Percentiles rank a stretch among this genome's conserved stretches.
Conservation (phyloP, 1,140 invertebrate species). For the Drosophila mayri region DNA sequence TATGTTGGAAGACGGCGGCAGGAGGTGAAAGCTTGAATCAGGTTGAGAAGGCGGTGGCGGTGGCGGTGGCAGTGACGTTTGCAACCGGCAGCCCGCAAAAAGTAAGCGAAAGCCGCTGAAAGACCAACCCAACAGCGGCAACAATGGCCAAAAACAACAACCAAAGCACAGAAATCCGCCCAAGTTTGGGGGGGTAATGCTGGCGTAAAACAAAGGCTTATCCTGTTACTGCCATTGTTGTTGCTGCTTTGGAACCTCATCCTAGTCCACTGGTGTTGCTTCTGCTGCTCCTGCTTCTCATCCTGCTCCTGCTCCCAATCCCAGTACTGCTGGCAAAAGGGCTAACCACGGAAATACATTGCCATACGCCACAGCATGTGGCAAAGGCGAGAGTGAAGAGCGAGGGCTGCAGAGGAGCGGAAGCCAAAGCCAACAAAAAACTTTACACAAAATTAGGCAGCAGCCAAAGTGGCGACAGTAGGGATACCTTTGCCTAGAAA, state of each 20-base stretch:
- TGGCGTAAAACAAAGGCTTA: slow-evolving; percentile 83
- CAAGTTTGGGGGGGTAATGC: slow-evolving; percentile 78
- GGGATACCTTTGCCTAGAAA: slow-evolving; percentile 3
- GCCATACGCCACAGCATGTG: slow-evolving; percentile 76
- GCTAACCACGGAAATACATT: slow-evolving; percentile 77
- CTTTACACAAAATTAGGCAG: slow-evolving; percentile 38
- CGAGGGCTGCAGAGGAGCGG: background rate
- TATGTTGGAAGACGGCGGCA: slow-evolving; percentile 63
- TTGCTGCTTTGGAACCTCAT: slow-evolving; percentile 12
- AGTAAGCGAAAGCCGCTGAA: slow-evolving; percentile 70
- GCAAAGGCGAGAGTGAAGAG: slow-evolving; percentile 25
- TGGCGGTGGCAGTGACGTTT: background rate
- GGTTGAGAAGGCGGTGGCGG: slow-evolving; percentile 3
- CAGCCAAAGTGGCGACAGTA: slow-evolving; percentile 22
- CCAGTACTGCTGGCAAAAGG: slow-evolving; percentile 34
- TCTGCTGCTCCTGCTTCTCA: slow-evolving; percentile 3
- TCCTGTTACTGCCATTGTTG: slow-evolving; percentile 67
- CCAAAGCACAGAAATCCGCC: slow-evolving; percentile 68
- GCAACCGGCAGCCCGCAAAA: slow-evolving; percentile 38
- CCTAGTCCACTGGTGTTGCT: background rate
- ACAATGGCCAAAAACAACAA: slow-evolving; percentile 39
- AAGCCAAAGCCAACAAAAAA: slow-evolving; percentile 49
- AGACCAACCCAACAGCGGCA: slow-evolving; percentile 36
- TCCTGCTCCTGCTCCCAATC: slow-evolving; percentile 8
- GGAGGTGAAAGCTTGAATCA: slow-evolving; percentile 15